A percentile compares a stretch with the other conserved stretches of the same genome.
These are phyloP conservation scores for Allolobophora icterica DNA, from an alignment of 2,888 invertebrate genomes.

Conservation along the genomic window DNA sequence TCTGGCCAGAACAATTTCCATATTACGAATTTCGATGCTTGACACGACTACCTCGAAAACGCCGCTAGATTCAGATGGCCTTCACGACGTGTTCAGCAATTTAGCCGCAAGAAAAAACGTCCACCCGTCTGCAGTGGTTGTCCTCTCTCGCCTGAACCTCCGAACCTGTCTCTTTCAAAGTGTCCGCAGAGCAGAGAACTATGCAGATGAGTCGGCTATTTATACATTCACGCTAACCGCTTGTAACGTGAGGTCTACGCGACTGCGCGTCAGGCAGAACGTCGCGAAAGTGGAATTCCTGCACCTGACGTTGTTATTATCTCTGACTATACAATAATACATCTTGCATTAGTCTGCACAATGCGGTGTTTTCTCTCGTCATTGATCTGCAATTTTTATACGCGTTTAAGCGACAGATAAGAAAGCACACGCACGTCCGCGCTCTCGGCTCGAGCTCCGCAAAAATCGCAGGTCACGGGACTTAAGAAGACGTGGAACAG, in stretches of 20 bases:
- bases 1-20: slow-evolving; percentile 9
- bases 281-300: not conserved
- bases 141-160: not conserved
- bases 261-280: no score
- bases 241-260: no score
- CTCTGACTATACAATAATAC: not conserved
- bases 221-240: not conserved
- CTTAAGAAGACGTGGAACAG: not conserved
- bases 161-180: not conserved
- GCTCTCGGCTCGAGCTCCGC: no score
- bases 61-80: not conserved
- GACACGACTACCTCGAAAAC: not conserved
- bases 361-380: no score
- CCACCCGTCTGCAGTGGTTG: not conserved
- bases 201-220: not conserved
- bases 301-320: not conserved
- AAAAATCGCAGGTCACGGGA: no score
- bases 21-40: not conserved
- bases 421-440: no score
- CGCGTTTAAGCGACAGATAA: no score
- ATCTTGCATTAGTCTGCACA: not conserved
- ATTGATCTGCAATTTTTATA: no score
- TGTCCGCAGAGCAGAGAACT: not conserved
- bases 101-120: not conserved
- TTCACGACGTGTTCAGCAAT: not conserved